Percentiles rank a stretch among this genome's conserved stretches.
Conservation (phyloP, 2,888 invertebrate genomes). For the Chymomyza caudatula region DNA sequence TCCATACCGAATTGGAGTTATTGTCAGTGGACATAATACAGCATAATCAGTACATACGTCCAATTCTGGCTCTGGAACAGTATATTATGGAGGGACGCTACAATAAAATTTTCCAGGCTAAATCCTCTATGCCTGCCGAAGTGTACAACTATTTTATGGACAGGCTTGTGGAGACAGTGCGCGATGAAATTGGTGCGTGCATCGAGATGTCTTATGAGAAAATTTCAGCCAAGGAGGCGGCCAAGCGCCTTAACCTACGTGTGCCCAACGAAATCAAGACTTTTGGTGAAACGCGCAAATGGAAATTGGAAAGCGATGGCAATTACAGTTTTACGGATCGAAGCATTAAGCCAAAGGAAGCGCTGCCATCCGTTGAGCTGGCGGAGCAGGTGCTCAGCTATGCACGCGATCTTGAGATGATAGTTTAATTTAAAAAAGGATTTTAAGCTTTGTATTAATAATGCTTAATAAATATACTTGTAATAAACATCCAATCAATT, state of each 20-base stretch:
- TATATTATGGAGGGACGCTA: conserved; percentile 99
- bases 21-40: conserved; percentile 94
- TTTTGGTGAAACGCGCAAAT: conserved; percentile 91
- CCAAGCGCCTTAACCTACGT: conserved; percentile 91
- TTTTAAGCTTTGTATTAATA: conserved; percentile 23
- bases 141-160: conserved; percentile 98
- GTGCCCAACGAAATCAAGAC: conserved; percentile 87
- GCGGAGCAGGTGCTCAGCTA: conserved; percentile 97
- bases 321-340: conserved; percentile 90
- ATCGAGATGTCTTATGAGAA: conserved; percentile 97
- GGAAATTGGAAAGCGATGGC: conserved; percentile 87
- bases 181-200: conserved; percentile 97
- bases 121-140: conserved; percentile 96
- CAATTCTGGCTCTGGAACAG: conserved; percentile 97
- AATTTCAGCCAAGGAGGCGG: conserved; percentile 91
- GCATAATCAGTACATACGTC: conserved; percentile 94
- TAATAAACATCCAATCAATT: too few species aligned
- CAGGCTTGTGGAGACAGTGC: conserved; percentile 94
- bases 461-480: conserved; percentile 17
- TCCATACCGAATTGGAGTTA: conserved; percentile 97
- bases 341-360: conserved; percentile 86
- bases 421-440: conserved; percentile 84
- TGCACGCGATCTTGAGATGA: conserved; percentile 99
- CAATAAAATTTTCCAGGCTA: conserved; percentile 96
- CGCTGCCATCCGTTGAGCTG: conserved; percentile 92